Base-by-base conservation (phyloP, 2,797 vertebrate species). In the Bucorvus abyssinicus region DNA sequence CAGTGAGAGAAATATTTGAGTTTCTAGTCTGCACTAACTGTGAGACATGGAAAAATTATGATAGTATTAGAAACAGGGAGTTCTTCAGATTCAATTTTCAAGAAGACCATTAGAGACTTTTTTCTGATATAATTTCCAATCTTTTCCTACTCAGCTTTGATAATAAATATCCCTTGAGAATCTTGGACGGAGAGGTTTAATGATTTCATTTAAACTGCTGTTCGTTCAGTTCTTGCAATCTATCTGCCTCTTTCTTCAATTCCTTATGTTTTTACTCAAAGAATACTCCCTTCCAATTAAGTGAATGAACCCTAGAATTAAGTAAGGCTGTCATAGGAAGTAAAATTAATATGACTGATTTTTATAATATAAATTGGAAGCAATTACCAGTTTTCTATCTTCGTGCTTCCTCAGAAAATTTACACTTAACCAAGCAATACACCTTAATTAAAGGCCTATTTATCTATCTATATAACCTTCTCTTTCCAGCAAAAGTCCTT, bases 301-400 rank as follows among this genome's bases (percentile, higher is more conserved):
- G 84, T 94, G 91, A 96, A 92, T 95, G 96, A 95, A 96, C 69
- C 71, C 91, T 65, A 65, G 60, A 96, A 96, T 96, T 88, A 85
- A 97, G 85, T 96, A 61, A 87, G 65, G 56, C 84, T 96, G 94
- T 95, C 92, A 95, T 1, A 77, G 67, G 77, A 91, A 91, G 64
- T 90, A 73, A 96, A 96, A 94, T 91, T 74, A 94, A 78, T 91
- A 95, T 96, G 94, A 93, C 80, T 93, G 94, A 94, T 95, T 93
- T 96, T 95, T 94, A 53, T 89, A 94, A 94, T 94, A 96, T 90
- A 92, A 96, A 95, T 96, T 94, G 89, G 81, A 96, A 95, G 96
- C 96, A 96, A 96, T 96, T 96, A 95, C 78, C 75, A 94, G 69
- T 94, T 96, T 95, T 96, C 81, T 45, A 69, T 89, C 91, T 90